Evolutionary conservation across 92 coral and sea anemone species (phyloP), one percentile per base, ranked within the genome.

Genomic region (Micromussa lordhowensis): DNA sequence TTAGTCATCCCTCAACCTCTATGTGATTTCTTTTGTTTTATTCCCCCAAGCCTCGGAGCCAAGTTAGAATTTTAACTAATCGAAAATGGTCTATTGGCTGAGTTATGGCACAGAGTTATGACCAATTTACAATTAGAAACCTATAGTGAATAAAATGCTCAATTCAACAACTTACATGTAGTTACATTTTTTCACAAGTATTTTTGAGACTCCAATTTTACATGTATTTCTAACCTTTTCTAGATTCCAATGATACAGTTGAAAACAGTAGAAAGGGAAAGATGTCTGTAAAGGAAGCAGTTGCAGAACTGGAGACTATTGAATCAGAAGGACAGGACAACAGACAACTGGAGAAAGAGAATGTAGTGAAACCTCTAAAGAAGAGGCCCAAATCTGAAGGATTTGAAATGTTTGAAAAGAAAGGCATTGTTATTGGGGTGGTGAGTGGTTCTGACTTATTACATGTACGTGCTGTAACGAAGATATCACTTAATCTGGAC

Each of bases 331-430:
- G 44, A 9, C 68, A 35, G 55, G 77, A n/a, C 18, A 82, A 82
- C 29, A 64, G 83, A 69, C 76, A 79, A 35, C 74, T 12, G 17
- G 64, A 72, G 9, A 64, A 78, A 32, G 80, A 51, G 5, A 57
- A 55, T 29, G 15, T 87, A 15, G 18, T 34, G 49, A 85, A 79
- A 74, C 92, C 92, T 14, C 68, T 82, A 21, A 93, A 93, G 85
- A 90, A 92, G 84, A 84, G 90, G 57, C 93, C 87, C 53, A 84
- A 85, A 51, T 79, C 94, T 69, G 86, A 87, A 87, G 92, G 90
- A 51, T 86, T 78, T 61, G 93, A 92, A 74, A 55, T 82, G 55
- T 90, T 93, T 58, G 94, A 93, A 48, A 86, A 78, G 89, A 79
- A 82, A 28, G 58, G 53, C 76, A 78, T 87, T 35, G 71, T 91